phyloP scores from a whole-genome alignment of 2,113 vertebrate genomes.

The Phyllostomus hastatus region DNA sequence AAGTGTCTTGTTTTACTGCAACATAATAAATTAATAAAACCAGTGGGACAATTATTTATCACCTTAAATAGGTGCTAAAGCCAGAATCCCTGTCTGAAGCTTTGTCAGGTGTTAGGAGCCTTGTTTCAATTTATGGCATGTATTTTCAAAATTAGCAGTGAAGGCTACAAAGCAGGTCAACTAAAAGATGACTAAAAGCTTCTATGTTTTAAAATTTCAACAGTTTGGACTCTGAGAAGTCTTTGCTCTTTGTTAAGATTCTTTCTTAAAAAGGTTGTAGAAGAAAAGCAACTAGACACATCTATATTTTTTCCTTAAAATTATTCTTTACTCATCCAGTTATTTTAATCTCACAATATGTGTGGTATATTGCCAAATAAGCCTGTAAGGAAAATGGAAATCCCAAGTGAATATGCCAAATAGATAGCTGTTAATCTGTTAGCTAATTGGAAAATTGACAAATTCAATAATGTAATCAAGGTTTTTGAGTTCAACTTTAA shows the following conservation, averaged over 20 bases:
- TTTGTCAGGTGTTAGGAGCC: conserved; percentile 52
- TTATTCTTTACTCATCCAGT: background rate
- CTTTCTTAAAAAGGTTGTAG: background rate
- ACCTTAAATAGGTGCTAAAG: conserved; percentile 72
- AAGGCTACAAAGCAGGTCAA: background rate
- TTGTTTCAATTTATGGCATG: conserved; percentile 25
- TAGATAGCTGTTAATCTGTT: conserved; percentile 63
- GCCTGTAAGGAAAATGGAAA: conserved; percentile 36
- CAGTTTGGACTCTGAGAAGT: background rate
- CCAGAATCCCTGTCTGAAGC: conserved; percentile 52
- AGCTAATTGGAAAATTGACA: conserved; percentile 71
- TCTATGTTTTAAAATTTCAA: conserved; percentile 18
- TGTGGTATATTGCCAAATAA: conserved; percentile 39
- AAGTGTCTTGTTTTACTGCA: conserved; percentile 41
- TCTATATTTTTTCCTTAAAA: background rate
- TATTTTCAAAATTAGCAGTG: conserved; percentile 44
- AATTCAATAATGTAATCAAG: conserved; percentile 66
- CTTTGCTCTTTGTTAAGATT: background rate
- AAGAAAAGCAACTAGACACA: background rate
- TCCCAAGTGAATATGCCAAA: conserved; percentile 50
- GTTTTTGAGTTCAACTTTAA: conserved; percentile 53
- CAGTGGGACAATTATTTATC: conserved; percentile 69
- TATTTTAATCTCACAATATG: conserved; percentile 21
- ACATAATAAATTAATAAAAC: conserved; percentile 70
- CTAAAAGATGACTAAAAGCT: background rate